Base-by-base conservation (phyloP, 2,113 vertebrate species). In the Kryptolebias marmoratus region DNA sequence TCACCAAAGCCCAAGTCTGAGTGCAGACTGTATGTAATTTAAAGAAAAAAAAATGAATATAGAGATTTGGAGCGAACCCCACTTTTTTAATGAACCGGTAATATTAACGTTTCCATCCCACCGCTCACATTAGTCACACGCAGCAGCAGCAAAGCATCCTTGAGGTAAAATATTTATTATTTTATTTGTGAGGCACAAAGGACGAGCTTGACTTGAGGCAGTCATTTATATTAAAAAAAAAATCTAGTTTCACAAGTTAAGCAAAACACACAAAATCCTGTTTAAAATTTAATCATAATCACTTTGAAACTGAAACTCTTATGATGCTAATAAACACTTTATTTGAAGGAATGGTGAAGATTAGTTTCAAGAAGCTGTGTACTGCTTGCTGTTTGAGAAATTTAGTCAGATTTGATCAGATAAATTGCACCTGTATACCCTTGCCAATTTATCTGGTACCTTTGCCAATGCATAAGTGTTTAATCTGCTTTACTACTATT, bases 41-140 rank as follows among this genome's bases (percentile, higher is more conserved):
- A 9, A 3, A 2, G 11, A 15, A 68, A 9, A 3, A 2, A 27
- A 15, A 68, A 48, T 68, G 18, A 39, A 42, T 1, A 27, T 2
- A 3, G 2, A 45, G 2, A 49, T 50, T 44, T n/a, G 2, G 22
- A 53, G 58, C 28, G 57, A 48, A 59, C 18, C 1, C 18, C 14
- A 18, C 42, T 10, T 22, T 56, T 8, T 55, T 18, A 13, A 56
- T 48, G 31, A 68, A 45, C 16, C 16, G 1, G 47, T 32, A n/a
- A 32, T 42, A 44, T 61, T 7, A 15, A 45, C 1, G 22, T 30
- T 22, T n/a, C 57, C 4, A 2, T 59, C 32, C 2, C 68, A 75
- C 42, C 72, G 77, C 71, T 87, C 69, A 64, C n/a, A 67, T 89
- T 88, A 86, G 84, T 88, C 79, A 90, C 50, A 84, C 72, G 55